These are phyloP conservation scores for Magallana nippona DNA, from an alignment of 2,888 invertebrate species.

Conservation along the genomic window DNA sequence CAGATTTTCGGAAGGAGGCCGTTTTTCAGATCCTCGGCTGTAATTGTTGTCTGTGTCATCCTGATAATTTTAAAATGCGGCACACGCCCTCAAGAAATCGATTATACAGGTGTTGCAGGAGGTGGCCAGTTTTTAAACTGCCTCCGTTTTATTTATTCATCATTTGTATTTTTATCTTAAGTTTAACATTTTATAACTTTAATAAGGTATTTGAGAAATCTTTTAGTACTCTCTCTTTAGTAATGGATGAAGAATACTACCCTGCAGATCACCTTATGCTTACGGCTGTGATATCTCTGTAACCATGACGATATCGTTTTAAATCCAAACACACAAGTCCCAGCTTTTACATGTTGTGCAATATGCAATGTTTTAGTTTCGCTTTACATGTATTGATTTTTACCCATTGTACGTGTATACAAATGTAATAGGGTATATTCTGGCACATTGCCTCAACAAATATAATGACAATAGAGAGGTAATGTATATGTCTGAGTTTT, in stretches of 20 bases:
- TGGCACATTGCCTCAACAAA: too few species aligned
- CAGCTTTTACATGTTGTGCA: background rate
- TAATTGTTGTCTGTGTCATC: conserved; percentile 73
- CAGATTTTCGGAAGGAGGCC: conserved; percentile 59
- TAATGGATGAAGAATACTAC: conserved; percentile 72
- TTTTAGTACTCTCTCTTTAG: conserved; percentile 60
- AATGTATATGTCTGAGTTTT: too few species aligned
- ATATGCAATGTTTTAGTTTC: too few species aligned
- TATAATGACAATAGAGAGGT: too few species aligned
- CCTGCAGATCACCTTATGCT: conserved; percentile 76
- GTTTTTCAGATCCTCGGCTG: conserved; percentile 63
- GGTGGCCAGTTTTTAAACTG: conserved; percentile 63
- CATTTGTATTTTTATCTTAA: conserved; percentile 51
- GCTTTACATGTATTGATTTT: too few species aligned
- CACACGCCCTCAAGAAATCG: conserved; percentile 41
- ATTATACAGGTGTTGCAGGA: conserved; percentile 48
- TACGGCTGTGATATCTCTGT: conserved; percentile 49
- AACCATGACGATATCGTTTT: background rate
- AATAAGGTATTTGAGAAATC: conserved; percentile 55
- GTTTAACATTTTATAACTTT: conserved; percentile 52
- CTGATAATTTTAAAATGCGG: conserved; percentile 56
- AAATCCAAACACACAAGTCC: background rate
- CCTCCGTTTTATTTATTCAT: conserved; percentile 68
- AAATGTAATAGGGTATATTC: too few species aligned
- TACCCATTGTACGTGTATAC: too few species aligned